These are phyloP conservation scores for Drosophila orena DNA, from an alignment of 1,140 invertebrate genomes.

Conservation along the genomic window DNA sequence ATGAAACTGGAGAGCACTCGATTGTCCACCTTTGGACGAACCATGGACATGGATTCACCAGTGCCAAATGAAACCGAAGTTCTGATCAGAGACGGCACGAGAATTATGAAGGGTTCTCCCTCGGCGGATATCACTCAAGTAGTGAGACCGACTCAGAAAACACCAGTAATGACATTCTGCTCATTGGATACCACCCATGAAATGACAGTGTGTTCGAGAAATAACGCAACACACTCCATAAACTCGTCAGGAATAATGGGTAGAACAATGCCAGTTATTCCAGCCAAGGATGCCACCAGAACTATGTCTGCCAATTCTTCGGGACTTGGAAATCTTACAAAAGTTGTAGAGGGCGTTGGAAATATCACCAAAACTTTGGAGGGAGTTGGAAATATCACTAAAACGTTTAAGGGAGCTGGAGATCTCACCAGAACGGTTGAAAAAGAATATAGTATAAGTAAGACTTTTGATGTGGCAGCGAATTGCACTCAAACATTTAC, in stretches of 20 bases:
- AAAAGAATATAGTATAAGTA: slow-evolving; percentile 2
- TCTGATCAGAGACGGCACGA: slow-evolving; percentile 10
- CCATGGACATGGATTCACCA: slow-evolving; percentile 33
- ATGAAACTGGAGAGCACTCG: slow-evolving; percentile 37
- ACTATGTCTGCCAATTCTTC: not conserved
- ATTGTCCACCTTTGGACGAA: slow-evolving; percentile 44
- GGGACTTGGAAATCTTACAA: slow-evolving; percentile 15
- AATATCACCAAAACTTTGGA: slow-evolving; percentile 8
- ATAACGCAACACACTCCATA: slow-evolving; percentile 39
- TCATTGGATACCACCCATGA: slow-evolving; percentile 38
- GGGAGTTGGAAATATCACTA: not conserved
- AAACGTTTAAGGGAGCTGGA: slow-evolving; percentile 15
- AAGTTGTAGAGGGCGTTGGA: slow-evolving; percentile 3
- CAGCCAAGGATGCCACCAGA: slow-evolving; percentile 8
- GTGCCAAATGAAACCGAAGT: slow-evolving; percentile 8
- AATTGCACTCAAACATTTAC: slow-evolving; percentile 14
- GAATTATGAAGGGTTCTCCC: slow-evolving; percentile 4
- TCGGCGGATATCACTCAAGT: slow-evolving; percentile 26
- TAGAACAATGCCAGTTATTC: slow-evolving; percentile 36
- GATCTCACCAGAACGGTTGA: slow-evolving; percentile 7
- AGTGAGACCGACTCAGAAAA: slow-evolving; percentile 17
- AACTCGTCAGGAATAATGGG: not conserved
- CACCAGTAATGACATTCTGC: slow-evolving; percentile 1
- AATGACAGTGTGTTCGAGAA: slow-evolving; percentile 8
- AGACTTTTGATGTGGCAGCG: not conserved